Evolutionary conservation across 1,140 invertebrate species (phyloP).

Genomic region (Hirudo medicinalis): DNA sequence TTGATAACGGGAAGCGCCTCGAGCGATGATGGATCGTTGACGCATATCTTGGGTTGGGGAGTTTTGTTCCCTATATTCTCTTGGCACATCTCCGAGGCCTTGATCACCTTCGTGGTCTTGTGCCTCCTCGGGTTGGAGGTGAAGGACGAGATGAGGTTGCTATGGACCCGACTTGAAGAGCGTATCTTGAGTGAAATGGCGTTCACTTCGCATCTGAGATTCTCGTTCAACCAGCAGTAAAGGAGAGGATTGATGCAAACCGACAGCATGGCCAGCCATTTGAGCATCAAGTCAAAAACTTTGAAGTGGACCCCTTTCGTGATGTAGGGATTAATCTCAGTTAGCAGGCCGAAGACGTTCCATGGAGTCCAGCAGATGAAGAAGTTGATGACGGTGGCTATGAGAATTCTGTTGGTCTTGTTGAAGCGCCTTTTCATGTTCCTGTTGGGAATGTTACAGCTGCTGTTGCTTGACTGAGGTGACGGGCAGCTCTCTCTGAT

Average conservation of each 20-base stretch:
- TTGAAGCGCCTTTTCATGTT: conserved; percentile 19
- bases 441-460: background rate
- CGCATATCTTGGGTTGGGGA: background rate
- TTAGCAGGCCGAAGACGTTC: conserved; percentile 33
- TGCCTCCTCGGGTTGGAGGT: background rate
- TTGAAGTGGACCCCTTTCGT: conserved; percentile 21
- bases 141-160: conserved; percentile 3
- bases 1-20: conserved; percentile 1
- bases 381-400: conserved; percentile 87
- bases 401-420: conserved; percentile 67
- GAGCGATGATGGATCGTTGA: background rate
- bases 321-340: conserved; percentile 29
- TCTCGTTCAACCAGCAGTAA: conserved; percentile 54
- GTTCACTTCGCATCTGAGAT: conserved; percentile 36
- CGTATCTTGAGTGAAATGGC: conserved; percentile 17
- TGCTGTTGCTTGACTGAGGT: conserved; percentile 21
- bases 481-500: too few species aligned
- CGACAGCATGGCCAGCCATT: conserved; percentile 51
- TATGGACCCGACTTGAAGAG: background rate
- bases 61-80: too few species aligned
- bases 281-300: conserved; percentile 32
- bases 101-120: background rate
- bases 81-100: too few species aligned
- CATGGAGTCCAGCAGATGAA: conserved; percentile 57
- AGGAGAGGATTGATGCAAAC: conserved; percentile 72